Base-by-base conservation (phyloP, 2,113 vertebrate species). In the Sceloporus undulatus region DNA sequence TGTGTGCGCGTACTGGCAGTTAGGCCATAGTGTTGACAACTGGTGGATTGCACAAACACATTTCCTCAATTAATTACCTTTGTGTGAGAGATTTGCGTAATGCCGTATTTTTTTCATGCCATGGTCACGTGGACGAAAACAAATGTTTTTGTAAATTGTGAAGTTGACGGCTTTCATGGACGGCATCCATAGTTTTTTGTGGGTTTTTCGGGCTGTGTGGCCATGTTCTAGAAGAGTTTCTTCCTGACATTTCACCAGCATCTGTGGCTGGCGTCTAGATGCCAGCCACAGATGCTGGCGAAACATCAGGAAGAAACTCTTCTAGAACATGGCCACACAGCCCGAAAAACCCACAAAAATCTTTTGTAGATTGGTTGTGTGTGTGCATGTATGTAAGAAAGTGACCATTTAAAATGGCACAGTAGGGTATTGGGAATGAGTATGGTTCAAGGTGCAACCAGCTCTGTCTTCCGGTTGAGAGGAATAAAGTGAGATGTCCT, bases 51-150 rank as follows among this genome's bases (percentile, higher is more conserved):
- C 89, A 48, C 87, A 92, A 85, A 82, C 94, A 92, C 93, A 94
- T 93, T 95, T 95, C 88, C 54, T 93, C 90, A n/a, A 87, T 95
- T 94, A 93, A 94, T 95, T 94, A 95, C 85, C 87, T 94, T 93
- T 94, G 88, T 95, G 89, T 90, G 88, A 88, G 90, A 83, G 87
- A 80, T 84, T 83, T 83, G 81, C 81, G 65, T 82, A 88, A 78
- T 84, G 81, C 74, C 54, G 14, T 77, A 10, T 84, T 83, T 88
- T 80, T 88, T 80, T 88, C 81, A 56, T 48, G 84, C n/a, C 16
- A 40, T 83, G 87, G 81, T 70, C 74, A 84, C 74, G 9, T 82
- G 25, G 6, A 48, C 40, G 40, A 68, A 77, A n/a, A 56, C 38
- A n/a, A 23, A n/a, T 42, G 25, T 34, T 70, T 66, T 75, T 76